Conservation (phyloP, 2,888 invertebrate genomes). For the Seira musarum region DNA sequence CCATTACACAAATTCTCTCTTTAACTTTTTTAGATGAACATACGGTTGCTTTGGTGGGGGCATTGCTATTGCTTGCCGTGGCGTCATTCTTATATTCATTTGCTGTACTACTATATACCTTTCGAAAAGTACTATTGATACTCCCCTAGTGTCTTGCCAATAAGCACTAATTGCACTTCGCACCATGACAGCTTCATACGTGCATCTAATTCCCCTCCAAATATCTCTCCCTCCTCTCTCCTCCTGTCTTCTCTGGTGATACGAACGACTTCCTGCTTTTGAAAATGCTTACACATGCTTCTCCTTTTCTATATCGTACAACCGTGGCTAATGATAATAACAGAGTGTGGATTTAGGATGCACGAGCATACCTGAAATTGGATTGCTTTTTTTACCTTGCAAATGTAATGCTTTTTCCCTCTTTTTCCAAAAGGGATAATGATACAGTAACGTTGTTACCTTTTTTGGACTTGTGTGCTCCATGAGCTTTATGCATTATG, state of each 20-base stretch:
- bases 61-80: background rate
- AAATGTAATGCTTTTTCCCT: background rate
- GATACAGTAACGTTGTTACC: slow-evolving; percentile 1
- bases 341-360: background rate
- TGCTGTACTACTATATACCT: background rate
- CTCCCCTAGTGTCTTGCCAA: slow-evolving; percentile 39
- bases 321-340: background rate
- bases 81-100: background rate
- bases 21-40: slow-evolving; percentile 21
- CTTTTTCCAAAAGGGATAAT: background rate
- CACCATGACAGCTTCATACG: slow-evolving; percentile 59
- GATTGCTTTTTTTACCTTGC: slow-evolving; percentile 8
- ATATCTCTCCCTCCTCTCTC: background rate
- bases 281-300: slow-evolving; percentile 4
- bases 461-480: background rate
- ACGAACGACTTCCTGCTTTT: too few relatives aligned
- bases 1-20: slow-evolving; percentile 24
- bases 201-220: slow-evolving; percentile 35
- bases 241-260: background rate
- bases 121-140: slow-evolving; percentile 8
- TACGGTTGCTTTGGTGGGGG: slow-evolving; percentile 19
- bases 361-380: slow-evolving; percentile 4
- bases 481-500: slow-evolving; percentile 45
- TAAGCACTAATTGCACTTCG: slow-evolving; percentile 61
- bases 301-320: background rate